phyloP scores from a whole-genome alignment of 2,113 vertebrate genomes.

The Ammodytes marinus region DNA sequence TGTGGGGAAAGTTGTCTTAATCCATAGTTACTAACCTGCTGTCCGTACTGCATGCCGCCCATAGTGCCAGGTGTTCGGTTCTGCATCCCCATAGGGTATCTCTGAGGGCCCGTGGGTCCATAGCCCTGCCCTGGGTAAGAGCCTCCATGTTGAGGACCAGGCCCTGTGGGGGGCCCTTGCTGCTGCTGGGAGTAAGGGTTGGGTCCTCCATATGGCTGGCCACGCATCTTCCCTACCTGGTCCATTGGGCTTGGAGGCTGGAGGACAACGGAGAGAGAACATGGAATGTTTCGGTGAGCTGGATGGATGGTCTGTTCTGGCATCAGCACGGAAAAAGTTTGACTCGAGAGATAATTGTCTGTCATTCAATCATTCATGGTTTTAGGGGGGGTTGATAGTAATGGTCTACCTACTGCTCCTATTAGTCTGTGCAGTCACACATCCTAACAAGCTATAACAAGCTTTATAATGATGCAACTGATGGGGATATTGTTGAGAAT shows the following conservation, averaged over 20 bases:
- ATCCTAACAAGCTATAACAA: slow-evolving; percentile 18
- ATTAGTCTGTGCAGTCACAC: slow-evolving; percentile 7
- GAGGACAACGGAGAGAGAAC: slow-evolving; percentile 41
- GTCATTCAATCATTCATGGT: background rate
- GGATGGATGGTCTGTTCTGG: background rate
- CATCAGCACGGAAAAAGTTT: background rate
- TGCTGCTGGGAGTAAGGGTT: slow-evolving; percentile 93
- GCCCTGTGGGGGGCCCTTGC: slow-evolving; percentile 90
- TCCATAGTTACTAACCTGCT: slow-evolving; percentile 87
- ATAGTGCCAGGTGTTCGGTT: slow-evolving; percentile 90
- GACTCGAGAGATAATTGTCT: background rate
- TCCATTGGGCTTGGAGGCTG: slow-evolving; percentile 97
- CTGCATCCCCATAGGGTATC: slow-evolving; percentile 94
- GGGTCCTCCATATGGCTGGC: slow-evolving; percentile 91
- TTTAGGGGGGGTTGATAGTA: slow-evolving; percentile 6
- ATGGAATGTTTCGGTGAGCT: slow-evolving; percentile 5
- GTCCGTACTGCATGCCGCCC: slow-evolving; percentile 92
- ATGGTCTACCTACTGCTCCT: background rate
- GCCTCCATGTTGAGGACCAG: slow-evolving; percentile 88
- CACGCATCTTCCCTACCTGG: slow-evolving; percentile 97
- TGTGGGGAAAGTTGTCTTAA: background rate
- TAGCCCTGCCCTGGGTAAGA: slow-evolving; percentile 94
- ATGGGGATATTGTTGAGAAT: background rate
- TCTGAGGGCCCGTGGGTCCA: slow-evolving; percentile 91
- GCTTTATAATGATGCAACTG: slow-evolving; percentile 23